Conservation (phyloP, 2,797 vertebrate genomes). For the Neosilurus mollespiculum region DNA sequence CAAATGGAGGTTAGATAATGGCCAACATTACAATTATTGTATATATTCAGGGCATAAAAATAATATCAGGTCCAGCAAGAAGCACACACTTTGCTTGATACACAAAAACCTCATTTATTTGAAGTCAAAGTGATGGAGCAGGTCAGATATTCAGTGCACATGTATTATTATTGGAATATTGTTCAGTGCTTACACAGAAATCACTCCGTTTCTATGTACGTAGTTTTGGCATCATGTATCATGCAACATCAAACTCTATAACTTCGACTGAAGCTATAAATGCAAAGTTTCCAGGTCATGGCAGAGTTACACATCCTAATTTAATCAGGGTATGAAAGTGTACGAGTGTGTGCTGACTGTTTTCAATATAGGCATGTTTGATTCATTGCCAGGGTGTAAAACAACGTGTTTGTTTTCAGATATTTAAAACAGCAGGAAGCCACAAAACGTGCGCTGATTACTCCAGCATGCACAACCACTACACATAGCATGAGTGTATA, state of each 20-base stretch:
- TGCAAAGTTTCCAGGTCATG: constrained; percentile 46
- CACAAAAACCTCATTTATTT: background rate
- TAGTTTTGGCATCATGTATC: background rate
- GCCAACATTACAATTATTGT: background rate
- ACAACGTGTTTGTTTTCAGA: constrained; percentile 58
- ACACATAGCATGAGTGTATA: background rate
- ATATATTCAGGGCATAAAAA: background rate
- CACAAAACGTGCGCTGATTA: constrained; percentile 58
- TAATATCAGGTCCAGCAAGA: background rate
- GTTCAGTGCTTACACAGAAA: background rate
- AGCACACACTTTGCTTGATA: background rate
- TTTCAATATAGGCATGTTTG: constrained; percentile 50
- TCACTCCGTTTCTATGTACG: too few relatives aligned
- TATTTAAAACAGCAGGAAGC: constrained; percentile 60
- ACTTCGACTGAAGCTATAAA: constrained; percentile 49
- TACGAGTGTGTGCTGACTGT: constrained; percentile 41
- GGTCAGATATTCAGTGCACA: background rate
- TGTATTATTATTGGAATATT: background rate
- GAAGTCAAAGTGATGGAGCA: background rate
- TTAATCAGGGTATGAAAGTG: constrained; percentile 44
- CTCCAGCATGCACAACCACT: constrained; percentile 45
- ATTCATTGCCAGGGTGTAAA: constrained; percentile 57
- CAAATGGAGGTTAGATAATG: background rate
- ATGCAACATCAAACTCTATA: background rate
- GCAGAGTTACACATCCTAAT: constrained; percentile 31